Base-by-base conservation (phyloP, 2,888 invertebrate species). In the Ochlodes sylvanus region DNA sequence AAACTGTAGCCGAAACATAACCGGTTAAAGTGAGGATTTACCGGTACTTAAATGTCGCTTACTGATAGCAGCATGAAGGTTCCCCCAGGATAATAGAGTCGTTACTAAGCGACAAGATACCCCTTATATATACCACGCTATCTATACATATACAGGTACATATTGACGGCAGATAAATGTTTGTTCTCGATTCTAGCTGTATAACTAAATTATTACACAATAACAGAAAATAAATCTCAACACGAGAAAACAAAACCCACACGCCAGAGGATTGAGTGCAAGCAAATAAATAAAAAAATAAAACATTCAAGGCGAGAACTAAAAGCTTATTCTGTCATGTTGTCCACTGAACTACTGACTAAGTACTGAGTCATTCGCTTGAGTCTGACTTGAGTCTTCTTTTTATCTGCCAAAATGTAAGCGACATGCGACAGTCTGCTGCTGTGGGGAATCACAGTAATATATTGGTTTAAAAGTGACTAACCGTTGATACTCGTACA, bases 321-420 rank as follows among this genome's bases (percentile, higher is more conserved):
- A 50, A 50, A 2, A 14, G 52, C 52, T 52, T 27, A 52, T 52
- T 52, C 52, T 52, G 52, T 52, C 52, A 14, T 27, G 52, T 21
- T 52, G 52, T 52, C 52, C 52, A 52, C 52, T 52, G 21, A 52
- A 52, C 27, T 52, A 52, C 52, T 52, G 52, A 52, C 21, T 52
- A 52, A 52, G 52, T 52, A 52, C 52, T 52, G 52, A 52, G 6
- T 52, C 52, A 52, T 52, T 52, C 52, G 52, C 52, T 14, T 15
- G 21, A 52, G 52, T 27, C 14, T 27, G 14, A 14, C 14, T 27
- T 52, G 9, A 52, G 14, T 27, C 21, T 52, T 21, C 17, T 52
- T 50, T 52, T 52, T 52, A 52, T 52, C 21, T 52, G 52, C 14
- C 52, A 52, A 52, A 52, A 52, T 52, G 52, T 27, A 52, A 27